A percentile compares a stretch with the other conserved stretches of the same genome.
Conservation (phyloP, 2,113 vertebrate genomes). For the Mugil cephalus region DNA sequence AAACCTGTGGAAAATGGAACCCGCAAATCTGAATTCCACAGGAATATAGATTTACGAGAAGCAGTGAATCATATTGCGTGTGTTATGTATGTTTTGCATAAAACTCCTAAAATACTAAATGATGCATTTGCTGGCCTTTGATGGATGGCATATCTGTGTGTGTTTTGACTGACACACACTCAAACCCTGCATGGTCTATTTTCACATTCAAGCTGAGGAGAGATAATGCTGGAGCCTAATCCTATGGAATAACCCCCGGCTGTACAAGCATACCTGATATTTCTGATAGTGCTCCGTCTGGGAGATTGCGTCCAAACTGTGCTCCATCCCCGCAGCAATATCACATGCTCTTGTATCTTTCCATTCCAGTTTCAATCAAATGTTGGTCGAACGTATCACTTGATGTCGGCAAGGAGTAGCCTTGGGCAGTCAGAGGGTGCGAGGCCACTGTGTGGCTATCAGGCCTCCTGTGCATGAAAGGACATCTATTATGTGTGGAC, state of each 20-base stretch:
- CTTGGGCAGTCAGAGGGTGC: constrained; percentile 61
- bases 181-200: constrained; percentile 50
- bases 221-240: constrained; percentile 76
- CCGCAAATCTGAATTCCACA: constrained; percentile 13
- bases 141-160: constrained; percentile 26
- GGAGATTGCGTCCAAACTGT: constrained; percentile 73
- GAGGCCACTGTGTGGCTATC: constrained; percentile 63
- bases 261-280: constrained; percentile 75
- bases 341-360: constrained; percentile 74
- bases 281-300: constrained; percentile 64
- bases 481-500: constrained; percentile 69
- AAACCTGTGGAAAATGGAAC: constrained; percentile 5
- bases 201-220: constrained; percentile 62
- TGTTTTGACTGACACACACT: constrained; percentile 62
- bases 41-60: constrained; percentile 11
- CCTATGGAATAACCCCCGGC: constrained; percentile 71
- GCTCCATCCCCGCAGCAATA: constrained; percentile 68
- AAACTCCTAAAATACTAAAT: constrained; percentile 20
- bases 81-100: constrained; percentile 29
- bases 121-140: constrained; percentile 38
- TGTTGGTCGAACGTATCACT: constrained; percentile 53
- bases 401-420: constrained; percentile 65
- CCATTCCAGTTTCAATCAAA: constrained; percentile 80
- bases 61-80: background rate
- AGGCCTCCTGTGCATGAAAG: constrained; percentile 63